phyloP scores from a whole-genome alignment of 2,888 invertebrate species.

The Teleiodes luculella region DNA sequence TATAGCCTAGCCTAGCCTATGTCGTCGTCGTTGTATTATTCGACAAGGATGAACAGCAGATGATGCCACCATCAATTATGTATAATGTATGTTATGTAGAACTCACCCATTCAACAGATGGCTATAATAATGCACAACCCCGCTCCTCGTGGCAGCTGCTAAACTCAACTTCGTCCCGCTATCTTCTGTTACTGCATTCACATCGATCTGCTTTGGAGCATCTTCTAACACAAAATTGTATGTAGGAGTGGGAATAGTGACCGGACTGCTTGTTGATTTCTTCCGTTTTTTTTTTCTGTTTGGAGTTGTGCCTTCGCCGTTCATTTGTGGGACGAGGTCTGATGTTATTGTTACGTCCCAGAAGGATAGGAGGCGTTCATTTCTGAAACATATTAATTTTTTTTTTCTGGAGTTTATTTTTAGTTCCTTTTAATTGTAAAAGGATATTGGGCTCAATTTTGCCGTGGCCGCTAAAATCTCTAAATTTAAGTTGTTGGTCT shows the following conservation, averaged over 20 bases:
- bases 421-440: too few relatives aligned
- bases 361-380: constrained; percentile 67
- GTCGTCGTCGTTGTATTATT: too few relatives aligned
- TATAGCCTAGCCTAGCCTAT: too few relatives aligned
- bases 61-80: too few relatives aligned
- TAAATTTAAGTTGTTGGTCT: too few relatives aligned
- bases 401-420: too few relatives aligned
- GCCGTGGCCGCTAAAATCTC: too few relatives aligned
- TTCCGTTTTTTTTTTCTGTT: constrained; percentile 56
- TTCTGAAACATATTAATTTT: too few relatives aligned
- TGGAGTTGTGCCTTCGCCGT: constrained; percentile 54
- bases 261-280: constrained; percentile 36
- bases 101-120: constrained; percentile 86
- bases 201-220: constrained; percentile 73
- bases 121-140: constrained; percentile 87
- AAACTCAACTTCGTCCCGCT: constrained; percentile 71
- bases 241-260: constrained; percentile 41
- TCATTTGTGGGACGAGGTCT: constrained; percentile 43
- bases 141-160: constrained; percentile 84
- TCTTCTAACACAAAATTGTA: constrained; percentile 85
- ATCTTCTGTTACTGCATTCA: constrained; percentile 68
- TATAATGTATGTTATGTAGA: neutral
- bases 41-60: too few relatives aligned
- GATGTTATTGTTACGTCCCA: constrained; percentile 65
- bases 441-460: too few relatives aligned